A percentile compares a stretch with the other conserved stretches of the same genome.
phyloP scores from a whole-genome alignment of 2,113 vertebrate genomes.

The Megalops atlanticus region DNA sequence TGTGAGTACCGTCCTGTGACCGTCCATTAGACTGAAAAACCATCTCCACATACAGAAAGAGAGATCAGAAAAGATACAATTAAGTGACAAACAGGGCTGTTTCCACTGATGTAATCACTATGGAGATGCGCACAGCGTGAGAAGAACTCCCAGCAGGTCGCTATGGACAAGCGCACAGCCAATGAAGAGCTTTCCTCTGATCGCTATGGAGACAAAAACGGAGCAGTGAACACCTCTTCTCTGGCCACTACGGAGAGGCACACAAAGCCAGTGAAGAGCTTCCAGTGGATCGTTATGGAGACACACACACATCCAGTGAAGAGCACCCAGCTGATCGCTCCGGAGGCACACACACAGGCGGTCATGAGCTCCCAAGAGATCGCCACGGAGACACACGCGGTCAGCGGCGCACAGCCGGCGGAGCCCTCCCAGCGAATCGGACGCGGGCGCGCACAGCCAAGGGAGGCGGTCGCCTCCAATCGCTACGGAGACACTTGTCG shows the following conservation, averaged over 20 bases:
- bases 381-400: not conserved
- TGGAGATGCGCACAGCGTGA: not conserved
- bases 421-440: not conserved
- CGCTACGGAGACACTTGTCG: not conserved
- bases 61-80: not conserved
- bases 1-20: too few species aligned
- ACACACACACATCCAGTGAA: not conserved
- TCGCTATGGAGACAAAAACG: not conserved
- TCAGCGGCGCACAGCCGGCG: not conserved
- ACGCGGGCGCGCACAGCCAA: not conserved
- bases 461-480: not conserved
- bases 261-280: not conserved
- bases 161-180: not conserved
- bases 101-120: not conserved
- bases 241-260: not conserved
- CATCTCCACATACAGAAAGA: too few species aligned
- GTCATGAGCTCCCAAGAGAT: not conserved
- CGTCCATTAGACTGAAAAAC: too few species aligned
- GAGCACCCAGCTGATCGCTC: not conserved
- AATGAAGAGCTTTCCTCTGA: not conserved
- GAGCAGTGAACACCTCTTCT: not conserved
- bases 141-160: not conserved
- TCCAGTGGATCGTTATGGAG: not conserved
- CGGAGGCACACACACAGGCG: not conserved
- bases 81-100: constrained; percentile 1